Percentiles rank a stretch among this genome's conserved stretches.
phyloP scores from a whole-genome alignment of 2,888 invertebrate species.

The Drepanosiphum platanoidis region DNA sequence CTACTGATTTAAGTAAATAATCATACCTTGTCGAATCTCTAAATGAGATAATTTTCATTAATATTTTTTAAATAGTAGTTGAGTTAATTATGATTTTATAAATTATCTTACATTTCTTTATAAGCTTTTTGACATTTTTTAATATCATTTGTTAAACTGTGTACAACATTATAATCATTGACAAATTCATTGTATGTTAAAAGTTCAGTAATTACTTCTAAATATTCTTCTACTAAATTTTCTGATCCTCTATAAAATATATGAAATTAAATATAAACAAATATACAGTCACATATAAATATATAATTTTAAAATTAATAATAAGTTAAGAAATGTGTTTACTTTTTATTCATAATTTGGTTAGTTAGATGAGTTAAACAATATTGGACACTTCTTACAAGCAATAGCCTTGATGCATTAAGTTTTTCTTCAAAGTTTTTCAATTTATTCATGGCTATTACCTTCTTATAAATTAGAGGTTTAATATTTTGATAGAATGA shows the following conservation, averaged over 20 bases:
- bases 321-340: background rate
- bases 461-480: slow-evolving; percentile 42
- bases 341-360: slow-evolving; percentile 27
- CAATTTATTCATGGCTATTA: slow-evolving; percentile 31
- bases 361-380: slow-evolving; percentile 40
- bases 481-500: slow-evolving; percentile 45
- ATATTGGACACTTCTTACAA: slow-evolving; percentile 23
- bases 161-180: slow-evolving; percentile 29
- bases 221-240: slow-evolving; percentile 35
- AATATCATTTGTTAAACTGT: slow-evolving; percentile 41
- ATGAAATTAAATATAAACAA: background rate
- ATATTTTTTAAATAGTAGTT: background rate
- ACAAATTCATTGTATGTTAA: slow-evolving; percentile 48
- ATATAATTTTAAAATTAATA: slow-evolving; percentile 5
- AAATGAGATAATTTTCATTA: background rate
- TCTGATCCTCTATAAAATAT: slow-evolving; percentile 5
- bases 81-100: background rate
- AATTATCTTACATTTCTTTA: slow-evolving; percentile 34
- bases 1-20: slow-evolving; percentile 56
- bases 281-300: background rate
- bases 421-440: slow-evolving; percentile 44
- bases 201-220: slow-evolving; percentile 45
- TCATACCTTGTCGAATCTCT: slow-evolving; percentile 46
- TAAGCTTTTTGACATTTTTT: slow-evolving; percentile 28
- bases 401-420: slow-evolving; percentile 46